Conservation (phyloP, 2,797 vertebrate genomes). For the Premnoplex brunnescens region DNA sequence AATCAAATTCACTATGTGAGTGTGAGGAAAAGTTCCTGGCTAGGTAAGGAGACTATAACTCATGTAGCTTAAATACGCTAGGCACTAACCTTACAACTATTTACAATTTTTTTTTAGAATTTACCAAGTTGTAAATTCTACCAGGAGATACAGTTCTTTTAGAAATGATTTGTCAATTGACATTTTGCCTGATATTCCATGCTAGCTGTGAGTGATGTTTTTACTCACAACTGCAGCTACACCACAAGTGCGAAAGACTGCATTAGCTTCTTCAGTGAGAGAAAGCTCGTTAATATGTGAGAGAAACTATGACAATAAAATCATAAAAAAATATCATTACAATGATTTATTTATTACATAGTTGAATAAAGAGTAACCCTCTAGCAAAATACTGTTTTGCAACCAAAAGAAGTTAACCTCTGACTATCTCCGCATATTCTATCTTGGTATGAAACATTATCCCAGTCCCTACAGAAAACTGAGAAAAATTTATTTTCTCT, state of each 20-base stretch:
- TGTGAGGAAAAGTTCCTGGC: neutral
- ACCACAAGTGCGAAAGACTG: neutral
- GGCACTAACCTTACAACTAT: neutral
- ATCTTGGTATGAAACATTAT: neutral
- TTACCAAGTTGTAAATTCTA: neutral
- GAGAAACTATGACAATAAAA: neutral
- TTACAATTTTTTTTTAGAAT: neutral
- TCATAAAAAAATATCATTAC: neutral
- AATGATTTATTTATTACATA: neutral
- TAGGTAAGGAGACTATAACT: neutral
- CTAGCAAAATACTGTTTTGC: neutral
- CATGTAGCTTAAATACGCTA: neutral
- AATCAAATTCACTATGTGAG: neutral
- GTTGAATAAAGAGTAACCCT: neutral
- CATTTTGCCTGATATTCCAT: neutral
- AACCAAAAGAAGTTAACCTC: neutral
- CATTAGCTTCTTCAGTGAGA: neutral
- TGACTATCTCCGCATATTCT: neutral
- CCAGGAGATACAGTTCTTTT: neutral
- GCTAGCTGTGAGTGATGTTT: neutral
- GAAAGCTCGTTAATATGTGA: neutral
- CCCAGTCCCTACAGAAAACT: neutral
- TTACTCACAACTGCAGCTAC: neutral
- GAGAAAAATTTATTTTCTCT: neutral
- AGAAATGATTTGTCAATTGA: neutral